Evolutionary conservation across 2,113 vertebrate genomes (phyloP).

Genomic region (Pteruthius melanotis): DNA sequence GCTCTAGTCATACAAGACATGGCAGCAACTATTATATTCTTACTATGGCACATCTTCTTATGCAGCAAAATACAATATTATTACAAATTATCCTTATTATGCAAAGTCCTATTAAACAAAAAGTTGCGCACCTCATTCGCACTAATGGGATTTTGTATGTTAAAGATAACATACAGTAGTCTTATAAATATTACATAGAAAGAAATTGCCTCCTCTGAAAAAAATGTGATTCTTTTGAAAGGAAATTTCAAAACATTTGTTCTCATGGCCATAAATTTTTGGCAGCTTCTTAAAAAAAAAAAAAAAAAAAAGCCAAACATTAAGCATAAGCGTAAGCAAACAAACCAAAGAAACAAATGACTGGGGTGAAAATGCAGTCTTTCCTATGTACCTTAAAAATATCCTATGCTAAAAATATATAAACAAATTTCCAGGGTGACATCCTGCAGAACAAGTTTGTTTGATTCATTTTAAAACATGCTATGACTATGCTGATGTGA

Average conservation of each 20-base stretch:
- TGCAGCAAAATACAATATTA: slow-evolving; percentile 51
- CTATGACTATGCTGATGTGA: neutral
- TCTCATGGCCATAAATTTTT: neutral
- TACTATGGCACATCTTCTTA: slow-evolving; percentile 28
- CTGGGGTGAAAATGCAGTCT: neutral
- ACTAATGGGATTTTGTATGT: slow-evolving; percentile 38
- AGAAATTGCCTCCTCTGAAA: slow-evolving; percentile 17
- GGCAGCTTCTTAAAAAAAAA: neutral
- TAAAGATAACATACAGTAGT: slow-evolving; percentile 48
- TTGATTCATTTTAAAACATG: neutral
- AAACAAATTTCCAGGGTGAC: neutral
- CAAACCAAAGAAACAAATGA: neutral
- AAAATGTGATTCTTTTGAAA: neutral
- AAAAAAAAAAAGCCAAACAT: neutral
- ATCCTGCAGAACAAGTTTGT: neutral
- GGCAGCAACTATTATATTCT: slow-evolving; percentile 27
- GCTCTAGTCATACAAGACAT: slow-evolving; percentile 25
- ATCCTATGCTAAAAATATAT: neutral
- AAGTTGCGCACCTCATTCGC: slow-evolving; percentile 45
- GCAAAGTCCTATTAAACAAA: slow-evolving; percentile 63
- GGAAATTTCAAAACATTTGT: slow-evolving; percentile 24
- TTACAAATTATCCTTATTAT: slow-evolving; percentile 65
- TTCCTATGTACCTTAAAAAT: neutral
- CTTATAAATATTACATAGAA: slow-evolving; percentile 27
- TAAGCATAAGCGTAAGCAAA: neutral